These are phyloP conservation scores for Pimpla rufipes DNA, from an alignment of 2,888 invertebrate genomes.

Conservation along the genomic window DNA sequence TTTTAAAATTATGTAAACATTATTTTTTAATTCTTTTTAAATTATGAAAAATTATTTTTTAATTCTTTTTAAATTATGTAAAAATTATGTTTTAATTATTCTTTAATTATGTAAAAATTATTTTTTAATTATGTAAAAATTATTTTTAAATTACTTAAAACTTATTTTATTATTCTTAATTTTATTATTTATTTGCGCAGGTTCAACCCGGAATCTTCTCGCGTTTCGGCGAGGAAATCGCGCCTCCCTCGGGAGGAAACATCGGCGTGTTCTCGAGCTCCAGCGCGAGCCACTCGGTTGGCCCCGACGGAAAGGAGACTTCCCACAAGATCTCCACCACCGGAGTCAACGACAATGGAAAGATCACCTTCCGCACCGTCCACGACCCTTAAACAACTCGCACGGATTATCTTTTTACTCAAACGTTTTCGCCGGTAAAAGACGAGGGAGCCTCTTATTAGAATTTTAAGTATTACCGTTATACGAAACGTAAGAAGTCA, in stretches of 20 bases:
- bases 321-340: slow-evolving; percentile 88
- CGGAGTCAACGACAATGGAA: slow-evolving; percentile 91
- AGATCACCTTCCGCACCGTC: slow-evolving; percentile 88
- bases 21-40: no score
- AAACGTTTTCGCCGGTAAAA: slow-evolving; percentile 31
- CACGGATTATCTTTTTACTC: neutral
- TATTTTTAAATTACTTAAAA: no score
- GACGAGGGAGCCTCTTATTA: slow-evolving; percentile 10
- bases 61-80: no score
- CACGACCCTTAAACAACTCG: slow-evolving; percentile 81
- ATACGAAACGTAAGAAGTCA: slow-evolving; percentile 16
- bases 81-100: no score
- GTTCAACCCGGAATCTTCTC: slow-evolving; percentile 77
- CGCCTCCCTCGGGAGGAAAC: slow-evolving; percentile 81
- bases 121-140: no score
- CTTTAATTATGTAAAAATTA: no score
- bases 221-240: slow-evolving; percentile 78
- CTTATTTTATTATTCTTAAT: neutral
- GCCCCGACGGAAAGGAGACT: slow-evolving; percentile 87
- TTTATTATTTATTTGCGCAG: no score
- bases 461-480: slow-evolving; percentile 44
- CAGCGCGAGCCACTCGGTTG: slow-evolving; percentile 87
- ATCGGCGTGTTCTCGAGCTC: slow-evolving; percentile 89
- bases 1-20: no score
- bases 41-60: no score